A percentile compares a stretch with the other conserved stretches of the same genome.
Evolutionary conservation across 2,113 vertebrate species (phyloP).

Genomic region (Pituophis catenifer): DNA sequence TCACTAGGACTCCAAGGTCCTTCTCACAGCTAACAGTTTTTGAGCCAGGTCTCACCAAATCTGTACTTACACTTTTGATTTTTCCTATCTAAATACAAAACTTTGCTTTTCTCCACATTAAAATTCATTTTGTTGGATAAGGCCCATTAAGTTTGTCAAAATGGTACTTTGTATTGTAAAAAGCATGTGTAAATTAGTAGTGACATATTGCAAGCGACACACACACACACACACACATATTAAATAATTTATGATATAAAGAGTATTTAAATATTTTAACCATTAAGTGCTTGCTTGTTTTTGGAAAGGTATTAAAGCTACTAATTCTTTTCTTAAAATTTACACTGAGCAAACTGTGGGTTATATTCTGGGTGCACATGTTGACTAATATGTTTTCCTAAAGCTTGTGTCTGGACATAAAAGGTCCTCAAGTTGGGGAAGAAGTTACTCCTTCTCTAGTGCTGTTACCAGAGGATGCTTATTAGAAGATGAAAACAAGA

Average conservation of each 20-base stretch:
- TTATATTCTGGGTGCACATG: conserved; percentile 9
- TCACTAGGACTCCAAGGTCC: too few species aligned
- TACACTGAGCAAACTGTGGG: neutral
- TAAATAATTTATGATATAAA: neutral
- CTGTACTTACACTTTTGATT: too few species aligned
- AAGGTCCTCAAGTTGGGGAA: conserved; percentile 94
- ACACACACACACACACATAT: neutral
- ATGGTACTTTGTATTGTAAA: neutral
- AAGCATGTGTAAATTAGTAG: neutral
- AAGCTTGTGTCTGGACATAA: conserved; percentile 79
- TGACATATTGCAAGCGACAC: neutral
- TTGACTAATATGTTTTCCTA: conserved; percentile 35
- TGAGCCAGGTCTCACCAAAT: too few species aligned
- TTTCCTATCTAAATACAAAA: too few species aligned
- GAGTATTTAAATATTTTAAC: neutral
- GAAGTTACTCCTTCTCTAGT: conserved; percentile 93
- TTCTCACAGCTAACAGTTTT: too few species aligned
- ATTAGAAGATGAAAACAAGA: conserved; percentile 81
- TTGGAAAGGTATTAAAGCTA: neutral
- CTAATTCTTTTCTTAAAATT: neutral
- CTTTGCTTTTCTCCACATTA: too few species aligned
- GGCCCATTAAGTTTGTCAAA: too few species aligned
- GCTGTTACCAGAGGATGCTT: conserved; percentile 91
- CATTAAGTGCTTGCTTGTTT: neutral
- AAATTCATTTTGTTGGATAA: too few species aligned